Base-by-base conservation (phyloP, 2,797 vertebrate species). In the Tympanoctomys barrerae region DNA sequence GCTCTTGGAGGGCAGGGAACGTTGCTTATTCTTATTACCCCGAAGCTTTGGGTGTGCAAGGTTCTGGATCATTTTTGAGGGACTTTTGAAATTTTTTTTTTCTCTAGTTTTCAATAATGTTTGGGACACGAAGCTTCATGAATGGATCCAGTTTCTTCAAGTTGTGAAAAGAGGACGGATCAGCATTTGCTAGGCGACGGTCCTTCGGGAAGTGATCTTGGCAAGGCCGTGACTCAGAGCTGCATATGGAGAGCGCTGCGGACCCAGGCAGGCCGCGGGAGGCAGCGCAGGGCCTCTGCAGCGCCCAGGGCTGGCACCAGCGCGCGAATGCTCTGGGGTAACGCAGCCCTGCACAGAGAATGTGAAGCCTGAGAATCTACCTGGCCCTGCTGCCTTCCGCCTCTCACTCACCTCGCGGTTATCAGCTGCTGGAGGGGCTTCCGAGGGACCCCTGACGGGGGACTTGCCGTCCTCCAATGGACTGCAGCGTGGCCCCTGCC, bases 71-170 rank as follows among this genome's bases (percentile, higher is more conserved):
- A 39, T 42, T 39, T 26, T 71, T 59, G 75, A 49, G 71, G 57
- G 61, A 59, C 4, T 85, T n/a, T 54, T 81, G 66, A 94, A 94
- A 21, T 28, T 79, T 79, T 80, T 84, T 64, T 90, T 52, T 13
- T 87, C 82, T 86, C 26, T 84, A 49, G 68, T 88, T 88, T 81
- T 61, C 78, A 21, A 7, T 68, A 8, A 86, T 36, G 1, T 21
- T 82, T 52, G 36, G 61, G 71, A 46, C 16, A 57, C 81, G 73
- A 81, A 42, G 14, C 28, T 52, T 54, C 18, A 24, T 6, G 71
- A 71, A 39, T 1, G 13, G 49, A 71, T 24, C 57, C 46, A 83
- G 49, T 21, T 2, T 78, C 52, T 68, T 39, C 83, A 33, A 19
- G 24, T 16, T 59, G 46, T 71, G 33, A 78, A 79, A 68, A 10